These are phyloP conservation scores for Dromococcyx pavoninus DNA, from an alignment of 2,797 vertebrate species.

Conservation along the genomic window DNA sequence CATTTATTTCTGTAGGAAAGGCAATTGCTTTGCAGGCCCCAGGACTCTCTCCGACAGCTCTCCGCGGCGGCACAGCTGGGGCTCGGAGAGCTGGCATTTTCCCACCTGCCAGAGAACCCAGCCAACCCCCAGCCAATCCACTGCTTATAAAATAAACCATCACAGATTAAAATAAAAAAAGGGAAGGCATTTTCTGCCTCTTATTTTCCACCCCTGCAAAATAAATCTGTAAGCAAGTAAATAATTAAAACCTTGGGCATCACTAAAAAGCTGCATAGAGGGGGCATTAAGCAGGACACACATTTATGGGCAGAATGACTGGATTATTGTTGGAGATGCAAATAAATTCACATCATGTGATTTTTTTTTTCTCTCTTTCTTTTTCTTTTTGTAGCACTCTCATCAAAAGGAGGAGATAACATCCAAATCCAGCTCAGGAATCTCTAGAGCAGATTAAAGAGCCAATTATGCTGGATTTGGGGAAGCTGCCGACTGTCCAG, in stretches of 20 bases:
- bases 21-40: background rate
- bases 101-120: background rate
- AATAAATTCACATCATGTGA: slow-evolving; percentile 51
- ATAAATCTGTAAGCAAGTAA: background rate
- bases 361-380: background rate
- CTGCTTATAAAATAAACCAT: background rate
- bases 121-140: background rate
- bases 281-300: background rate
- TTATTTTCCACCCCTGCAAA: background rate
- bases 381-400: background rate
- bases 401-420: background rate
- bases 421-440: background rate
- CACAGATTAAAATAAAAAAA: background rate
- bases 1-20: background rate
- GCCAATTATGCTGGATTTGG: background rate
- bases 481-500: background rate
- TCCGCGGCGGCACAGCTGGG: background rate
- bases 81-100: background rate
- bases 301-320: slow-evolving; percentile 6
- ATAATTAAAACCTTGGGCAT: background rate
- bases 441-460: background rate
- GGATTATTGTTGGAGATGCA: slow-evolving; percentile 33
- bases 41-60: background rate
- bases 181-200: background rate
- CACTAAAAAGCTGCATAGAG: background rate